Conservation (phyloP, 2,113 vertebrate species). For the Gambusia affinis region DNA sequence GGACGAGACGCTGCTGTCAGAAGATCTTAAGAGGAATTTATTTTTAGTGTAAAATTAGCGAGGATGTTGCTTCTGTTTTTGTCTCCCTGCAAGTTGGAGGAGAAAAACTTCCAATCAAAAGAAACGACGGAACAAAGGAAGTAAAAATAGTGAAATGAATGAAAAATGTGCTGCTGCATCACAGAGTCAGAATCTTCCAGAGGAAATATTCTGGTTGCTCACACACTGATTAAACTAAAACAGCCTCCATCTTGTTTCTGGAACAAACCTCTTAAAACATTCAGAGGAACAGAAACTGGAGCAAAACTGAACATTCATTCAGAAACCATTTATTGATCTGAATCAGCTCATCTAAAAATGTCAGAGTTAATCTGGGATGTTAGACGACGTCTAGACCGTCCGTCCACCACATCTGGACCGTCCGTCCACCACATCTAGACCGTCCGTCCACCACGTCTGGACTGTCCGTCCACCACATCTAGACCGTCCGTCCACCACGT, state of each 20-base stretch:
- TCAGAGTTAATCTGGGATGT: too few species aligned
- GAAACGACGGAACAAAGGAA: background rate
- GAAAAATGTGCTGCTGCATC: background rate
- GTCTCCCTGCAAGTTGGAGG: background rate
- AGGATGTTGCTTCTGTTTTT: slow-evolving; percentile 14
- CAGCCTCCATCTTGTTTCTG: background rate
- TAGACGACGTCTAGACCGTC: too few species aligned
- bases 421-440: too few species aligned
- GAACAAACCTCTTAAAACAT: background rate
- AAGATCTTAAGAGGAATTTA: slow-evolving; percentile 28
- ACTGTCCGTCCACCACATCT: too few species aligned
- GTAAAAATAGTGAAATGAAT: background rate
- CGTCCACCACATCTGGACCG: too few species aligned
- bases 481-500: too few species aligned
- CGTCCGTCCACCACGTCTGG: too few species aligned
- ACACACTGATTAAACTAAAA: background rate
- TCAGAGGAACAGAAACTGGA: background rate
- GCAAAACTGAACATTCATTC: too few species aligned
- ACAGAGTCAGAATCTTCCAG: background rate
- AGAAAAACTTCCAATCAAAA: slow-evolving; percentile 28
- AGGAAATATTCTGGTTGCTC: background rate
- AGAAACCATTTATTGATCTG: too few species aligned
- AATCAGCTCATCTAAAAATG: too few species aligned
- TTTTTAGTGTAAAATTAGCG: slow-evolving; percentile 24
- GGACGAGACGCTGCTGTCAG: slow-evolving; percentile 13